phyloP scores from a whole-genome alignment of 2,797 vertebrate genomes.

The Amphiprion clarkii region DNA sequence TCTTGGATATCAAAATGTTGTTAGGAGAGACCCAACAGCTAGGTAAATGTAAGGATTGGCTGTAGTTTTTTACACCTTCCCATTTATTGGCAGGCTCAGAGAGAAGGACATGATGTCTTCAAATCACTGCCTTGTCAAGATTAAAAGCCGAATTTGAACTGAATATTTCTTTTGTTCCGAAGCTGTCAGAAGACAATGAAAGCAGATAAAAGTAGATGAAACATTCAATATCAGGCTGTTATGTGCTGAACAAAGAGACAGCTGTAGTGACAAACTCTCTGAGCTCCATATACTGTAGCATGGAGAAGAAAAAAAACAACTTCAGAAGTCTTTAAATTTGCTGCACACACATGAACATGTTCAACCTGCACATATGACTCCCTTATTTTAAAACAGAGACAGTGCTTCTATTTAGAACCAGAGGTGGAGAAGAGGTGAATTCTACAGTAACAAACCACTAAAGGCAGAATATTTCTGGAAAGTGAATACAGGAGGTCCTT shows the following conservation, averaged over 20 bases:
- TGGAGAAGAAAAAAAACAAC: neutral
- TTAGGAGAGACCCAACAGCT: neutral
- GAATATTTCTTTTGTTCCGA: constrained; percentile 20
- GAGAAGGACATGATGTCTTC: neutral
- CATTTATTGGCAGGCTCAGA: neutral
- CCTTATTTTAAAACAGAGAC: neutral
- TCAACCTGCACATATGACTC: neutral
- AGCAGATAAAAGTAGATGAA: constrained; percentile 18
- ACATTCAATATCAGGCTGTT: neutral
- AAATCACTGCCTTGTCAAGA: constrained; percentile 10
- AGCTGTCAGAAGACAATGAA: constrained; percentile 21
- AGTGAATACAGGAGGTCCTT: neutral
- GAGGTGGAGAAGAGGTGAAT: constrained; percentile 2
- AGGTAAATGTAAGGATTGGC: too few species aligned
- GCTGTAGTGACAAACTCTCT: constrained; percentile 35
- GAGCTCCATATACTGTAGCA: neutral
- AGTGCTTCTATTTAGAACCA: neutral
- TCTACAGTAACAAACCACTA: constrained; percentile 18
- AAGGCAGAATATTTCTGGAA: neutral
- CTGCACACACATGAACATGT: neutral
- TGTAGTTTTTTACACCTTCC: neutral
- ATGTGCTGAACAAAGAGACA: constrained; percentile 6
- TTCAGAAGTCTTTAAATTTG: neutral
- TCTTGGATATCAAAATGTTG: neutral
- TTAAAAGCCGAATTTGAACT: constrained; percentile 29